Percentiles rank a stretch among this genome's conserved stretches.
Evolutionary conservation across 2,113 vertebrate species (phyloP).

Genomic region (Eudorcas thomsonii): DNA sequence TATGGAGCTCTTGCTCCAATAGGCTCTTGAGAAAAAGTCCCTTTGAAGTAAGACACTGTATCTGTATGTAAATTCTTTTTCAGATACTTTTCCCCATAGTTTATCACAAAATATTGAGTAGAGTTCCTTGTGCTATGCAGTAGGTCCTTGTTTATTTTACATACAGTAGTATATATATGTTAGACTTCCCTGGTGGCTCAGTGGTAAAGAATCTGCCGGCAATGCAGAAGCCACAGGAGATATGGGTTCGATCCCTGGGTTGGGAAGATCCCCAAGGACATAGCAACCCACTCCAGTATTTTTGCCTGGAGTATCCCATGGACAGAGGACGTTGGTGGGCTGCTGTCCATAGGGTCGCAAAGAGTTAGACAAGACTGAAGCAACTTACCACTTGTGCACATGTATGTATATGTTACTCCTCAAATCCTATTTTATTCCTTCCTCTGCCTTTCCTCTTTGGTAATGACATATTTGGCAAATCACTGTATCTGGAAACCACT

Average conservation of each 20-base stretch:
- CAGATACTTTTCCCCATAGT: neutral
- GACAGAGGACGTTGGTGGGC: neutral
- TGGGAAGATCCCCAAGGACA: neutral
- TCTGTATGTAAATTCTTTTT: neutral
- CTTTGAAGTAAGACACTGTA: neutral
- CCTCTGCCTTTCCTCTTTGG: neutral
- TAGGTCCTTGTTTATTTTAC: neutral
- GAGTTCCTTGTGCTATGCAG: neutral
- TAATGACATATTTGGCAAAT: neutral
- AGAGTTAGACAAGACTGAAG: neutral
- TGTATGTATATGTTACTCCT: neutral
- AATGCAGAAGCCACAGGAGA: neutral
- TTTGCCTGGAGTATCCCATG: neutral
- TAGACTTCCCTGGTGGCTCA: neutral
- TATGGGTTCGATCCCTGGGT: neutral
- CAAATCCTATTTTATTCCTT: neutral
- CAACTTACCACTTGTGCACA: neutral
- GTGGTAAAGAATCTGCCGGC: neutral
- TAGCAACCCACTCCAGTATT: neutral
- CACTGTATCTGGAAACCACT: neutral
- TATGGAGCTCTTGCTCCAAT: neutral
- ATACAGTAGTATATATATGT: neutral
- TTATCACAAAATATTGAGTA: neutral
- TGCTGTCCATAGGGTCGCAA: accelerated
- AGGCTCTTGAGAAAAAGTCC: neutral